Evolutionary conservation across 1,140 invertebrate genomes (phyloP), one percentile per base, ranked within the genome.

Genomic region (Drosophila serrata): DNA sequence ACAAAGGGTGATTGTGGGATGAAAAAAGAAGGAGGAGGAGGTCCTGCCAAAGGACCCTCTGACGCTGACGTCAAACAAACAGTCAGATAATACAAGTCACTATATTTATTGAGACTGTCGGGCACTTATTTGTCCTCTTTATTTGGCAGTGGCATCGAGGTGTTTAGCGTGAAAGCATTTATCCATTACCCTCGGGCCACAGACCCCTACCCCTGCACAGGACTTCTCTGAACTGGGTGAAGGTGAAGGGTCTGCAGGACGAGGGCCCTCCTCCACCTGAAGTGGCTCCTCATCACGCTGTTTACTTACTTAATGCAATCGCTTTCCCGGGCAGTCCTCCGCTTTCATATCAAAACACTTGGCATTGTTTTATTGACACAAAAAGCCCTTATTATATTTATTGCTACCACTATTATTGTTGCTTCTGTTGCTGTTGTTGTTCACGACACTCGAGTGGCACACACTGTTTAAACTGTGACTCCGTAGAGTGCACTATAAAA

Each of bases 281-380:
- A 63, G 61, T 24, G 63, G 49, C 27, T 48, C 51, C 64, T 58
- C 64, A 48, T 29, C 29, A 35, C 51, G 11, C 42, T 72, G 68
- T 72, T 70, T 72, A 72, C 68, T 72, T 72, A 72, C 68, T 72
- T 72, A 72, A 72, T 72, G 68, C 68, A 72, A 72, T 72, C 65
- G 68, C 42, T 72, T 57, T 70, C 29, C 65, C 43, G 42, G 35
- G 15, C 27, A 33, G 65, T 70, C 51, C 65, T 72, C 42, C 42
- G 42, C 35, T 48, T 40, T 72, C 43, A 70, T 43, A 58, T 70
- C 65, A 70, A 49, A 70, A 72, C 65, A 70, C 46, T 72, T 15
- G 27, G 65, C 68, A 70, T 72, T 72, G 65, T 72, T 72, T 72
- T 58, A 72, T 72, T 72, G 43, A 72, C 65, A 72, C 65, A 70